Base-by-base conservation (phyloP, 2,888 invertebrate species). In the Fragum sueziense region DNA sequence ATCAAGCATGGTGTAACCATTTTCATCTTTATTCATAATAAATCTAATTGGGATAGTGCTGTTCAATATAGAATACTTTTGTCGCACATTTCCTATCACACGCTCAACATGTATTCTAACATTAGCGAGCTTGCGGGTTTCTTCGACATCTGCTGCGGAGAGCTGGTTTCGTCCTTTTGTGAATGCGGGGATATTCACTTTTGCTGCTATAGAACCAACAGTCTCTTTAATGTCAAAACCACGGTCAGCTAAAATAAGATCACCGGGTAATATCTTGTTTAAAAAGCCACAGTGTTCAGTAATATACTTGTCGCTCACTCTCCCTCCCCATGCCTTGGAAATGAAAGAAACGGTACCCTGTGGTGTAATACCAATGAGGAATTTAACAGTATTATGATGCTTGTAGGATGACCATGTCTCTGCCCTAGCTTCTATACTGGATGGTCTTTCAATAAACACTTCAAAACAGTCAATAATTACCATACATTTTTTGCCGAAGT, bases 401-500 rank as follows among this genome's bases (percentile, higher is more conserved):
- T 76, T 82, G 29, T 82, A 82, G 3, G 57, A 61, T 9, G 76
- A 76, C 82, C 78, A 82, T 37, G 82, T 82, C 47, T 82, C 70
- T 9, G 76, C 76, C 11, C 74, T 25, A 2, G 82, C 78, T 47
- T 65, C 27, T 7, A 78, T 54, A 37, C 37, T 47, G 2, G 73
- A 71, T 37, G 78, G 82, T 47, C 57, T 75, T 57, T 76, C 70
- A n/a, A 80, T 80, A 22, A 74, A 76, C 2, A 80, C 54, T 41
- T 80, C 76, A 37, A 80, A 77, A 47, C 80, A 77, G 34, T 81
- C 77, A 20, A 81, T 78, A 2, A 82, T 76, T 0, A 82, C 82
- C 29, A 68, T 7, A 52, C 76, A 72, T 54, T 62, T 75, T 20
- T 57, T 54, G 1, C 70, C 78, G 51, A 82, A 82, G 27, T 79